phyloP scores from a whole-genome alignment of 1,140 invertebrate genomes.

The Pissodes strobi region DNA sequence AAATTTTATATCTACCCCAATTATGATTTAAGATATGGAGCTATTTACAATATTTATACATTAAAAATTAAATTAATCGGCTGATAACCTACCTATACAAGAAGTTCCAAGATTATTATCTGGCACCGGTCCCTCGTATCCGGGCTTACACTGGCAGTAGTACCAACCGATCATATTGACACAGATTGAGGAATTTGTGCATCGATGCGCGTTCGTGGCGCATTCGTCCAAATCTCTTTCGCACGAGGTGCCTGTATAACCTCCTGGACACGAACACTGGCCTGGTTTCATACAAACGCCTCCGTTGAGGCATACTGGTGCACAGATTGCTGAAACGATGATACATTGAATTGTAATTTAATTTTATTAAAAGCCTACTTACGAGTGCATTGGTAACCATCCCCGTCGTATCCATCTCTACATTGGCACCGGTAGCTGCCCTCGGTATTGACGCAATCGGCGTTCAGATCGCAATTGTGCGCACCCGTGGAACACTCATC shows the following conservation, averaged over 20 bases:
- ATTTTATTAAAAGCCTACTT: conserved; percentile 59
- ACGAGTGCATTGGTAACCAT: conserved; percentile 83
- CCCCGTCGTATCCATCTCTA: conserved; percentile 77
- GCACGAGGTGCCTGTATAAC: conserved; percentile 80
- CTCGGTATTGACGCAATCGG: conserved; percentile 82
- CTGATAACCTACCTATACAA: conserved; percentile 67
- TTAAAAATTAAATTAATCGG: no score
- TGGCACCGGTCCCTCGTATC: conserved; percentile 68
- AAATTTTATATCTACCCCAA: no score
- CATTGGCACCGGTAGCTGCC: conserved; percentile 86
- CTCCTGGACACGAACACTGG: conserved; percentile 77
- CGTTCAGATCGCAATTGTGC: conserved; percentile 76
- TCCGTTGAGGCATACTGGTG: conserved; percentile 80
- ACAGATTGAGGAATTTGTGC: conserved; percentile 76
- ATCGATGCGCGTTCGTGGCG: conserved; percentile 68
- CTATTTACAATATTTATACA: no score
- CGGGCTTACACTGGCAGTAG: conserved; percentile 83
- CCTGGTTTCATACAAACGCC: conserved; percentile 78
- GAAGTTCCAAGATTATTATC: conserved; percentile 65
- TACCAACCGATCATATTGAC: conserved; percentile 93
- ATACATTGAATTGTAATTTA: no score
- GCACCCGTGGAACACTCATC: conserved; percentile 75
- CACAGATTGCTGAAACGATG: conserved; percentile 79
- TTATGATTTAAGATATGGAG: no score
- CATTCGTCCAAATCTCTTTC: conserved; percentile 90